phyloP scores from a whole-genome alignment of 2,113 vertebrate genomes.

The Illadopsis cleaveri region DNA sequence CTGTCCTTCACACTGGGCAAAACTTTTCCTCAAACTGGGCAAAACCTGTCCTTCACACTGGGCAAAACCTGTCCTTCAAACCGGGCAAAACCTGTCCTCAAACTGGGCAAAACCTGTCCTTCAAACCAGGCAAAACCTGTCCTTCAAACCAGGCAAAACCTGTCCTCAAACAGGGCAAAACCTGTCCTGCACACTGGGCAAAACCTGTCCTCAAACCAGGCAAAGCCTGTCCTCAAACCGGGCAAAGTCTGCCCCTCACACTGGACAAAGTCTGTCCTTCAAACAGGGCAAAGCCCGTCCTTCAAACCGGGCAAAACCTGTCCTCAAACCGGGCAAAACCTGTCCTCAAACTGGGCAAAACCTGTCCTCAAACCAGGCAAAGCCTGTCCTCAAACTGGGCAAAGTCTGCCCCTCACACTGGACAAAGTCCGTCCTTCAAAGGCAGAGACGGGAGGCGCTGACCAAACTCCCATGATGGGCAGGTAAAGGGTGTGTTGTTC shows the following conservation, averaged over 20 bases:
- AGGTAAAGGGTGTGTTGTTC: accelerated
- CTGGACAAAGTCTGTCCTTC: too few species aligned
- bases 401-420: accelerated
- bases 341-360: too few species aligned
- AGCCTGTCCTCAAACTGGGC: accelerated
- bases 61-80: neutral
- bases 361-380: too few species aligned
- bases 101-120: accelerated
- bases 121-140: too few species aligned
- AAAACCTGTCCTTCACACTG: accelerated
- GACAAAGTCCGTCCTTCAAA: neutral
- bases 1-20: neutral
- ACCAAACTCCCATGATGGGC: accelerated
- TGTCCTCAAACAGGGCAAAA: too few species aligned
- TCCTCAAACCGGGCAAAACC: accelerated
- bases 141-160: too few species aligned
- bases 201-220: too few species aligned
- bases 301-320: accelerated
- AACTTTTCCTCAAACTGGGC: too few species aligned
- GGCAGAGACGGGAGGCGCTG: accelerated
- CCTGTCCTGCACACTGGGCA: too few species aligned
- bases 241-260: too few species aligned
- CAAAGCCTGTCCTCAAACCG: too few species aligned
- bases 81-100: accelerated
- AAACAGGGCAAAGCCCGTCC: too few species aligned